Evolutionary conservation across 2,797 vertebrate species (phyloP), one percentile per base, ranked within the genome.

Genomic region (Sorex maritimensis): DNA sequence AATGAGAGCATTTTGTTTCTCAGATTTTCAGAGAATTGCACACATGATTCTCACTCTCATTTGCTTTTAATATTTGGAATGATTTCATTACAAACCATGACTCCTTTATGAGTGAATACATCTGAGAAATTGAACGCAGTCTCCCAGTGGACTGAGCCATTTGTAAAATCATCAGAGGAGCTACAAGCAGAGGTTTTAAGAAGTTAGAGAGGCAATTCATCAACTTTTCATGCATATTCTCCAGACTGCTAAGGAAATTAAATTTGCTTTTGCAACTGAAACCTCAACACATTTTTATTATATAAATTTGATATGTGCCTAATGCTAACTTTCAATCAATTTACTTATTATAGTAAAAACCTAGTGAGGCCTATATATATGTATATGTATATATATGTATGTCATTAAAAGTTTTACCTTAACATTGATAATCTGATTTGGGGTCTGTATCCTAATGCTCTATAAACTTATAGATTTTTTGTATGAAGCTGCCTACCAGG

Each of bases 241-340:
- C 87, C 89, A n/a, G 28, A 90, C 91, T 94, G 74, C 63, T 49
- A 21, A 84, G 61, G 24, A 96, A 91, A 95, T 95, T 95, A 95
- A 94, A 94, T 93, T 92, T 96, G 81, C 93, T 97, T 92, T 95
- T 75, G 96, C 84, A 94, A 67, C 86, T 46, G 75, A 96, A 97
- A 86, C 34, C 46, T 91, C 75, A 74, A 83, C 55, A 74, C 58
- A 93, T 71, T 95, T 96, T 95, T 95, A 92, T 92, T 91, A 38
- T 74, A 69, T 83, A 93, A 92, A 93, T 74, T 72, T 94, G 86
- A 71, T 85, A 81, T 38, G 75, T 90, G 30, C 93, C 95, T 96
- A 96, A 75, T 79, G 68, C 67, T 95, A 93, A 87, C 52, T n/a
- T 88, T 67, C 68, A 73, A 93, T 92, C 91, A 90, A 88, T 92